A percentile compares a stretch with the other conserved stretches of the same genome.
phyloP scores from a whole-genome alignment of 2,797 vertebrate species.

The Heterohyrax brucei region DNA sequence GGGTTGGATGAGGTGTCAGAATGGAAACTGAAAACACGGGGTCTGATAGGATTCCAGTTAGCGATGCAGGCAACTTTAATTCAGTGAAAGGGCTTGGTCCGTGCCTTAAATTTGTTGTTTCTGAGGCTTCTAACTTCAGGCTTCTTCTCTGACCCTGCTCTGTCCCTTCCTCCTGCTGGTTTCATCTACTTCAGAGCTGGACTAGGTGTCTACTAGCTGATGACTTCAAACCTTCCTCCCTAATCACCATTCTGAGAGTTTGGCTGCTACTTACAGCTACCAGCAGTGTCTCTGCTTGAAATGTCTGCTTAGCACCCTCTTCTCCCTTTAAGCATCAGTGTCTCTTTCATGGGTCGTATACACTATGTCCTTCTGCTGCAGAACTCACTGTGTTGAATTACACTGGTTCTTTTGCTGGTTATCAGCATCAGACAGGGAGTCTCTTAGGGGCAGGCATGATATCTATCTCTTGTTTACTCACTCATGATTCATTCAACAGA shows the following conservation, averaged over 20 bases:
- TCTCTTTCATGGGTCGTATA: no score
- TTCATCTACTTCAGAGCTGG: background rate
- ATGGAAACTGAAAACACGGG: background rate
- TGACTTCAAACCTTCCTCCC: background rate
- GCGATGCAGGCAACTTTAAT: background rate
- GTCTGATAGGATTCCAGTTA: background rate
- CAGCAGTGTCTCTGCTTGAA: background rate
- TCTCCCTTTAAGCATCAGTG: accelerated
- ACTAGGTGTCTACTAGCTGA: background rate
- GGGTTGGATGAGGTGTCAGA: background rate
- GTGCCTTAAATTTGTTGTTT: background rate
- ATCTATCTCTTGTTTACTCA: background rate
- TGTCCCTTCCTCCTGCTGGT: background rate
- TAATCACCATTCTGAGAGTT: background rate
- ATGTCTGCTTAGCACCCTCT: background rate
- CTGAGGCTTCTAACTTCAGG: background rate
- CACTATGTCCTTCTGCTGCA: accelerated
- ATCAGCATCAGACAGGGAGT: background rate
- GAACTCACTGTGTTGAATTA: background rate
- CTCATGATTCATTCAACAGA: background rate
- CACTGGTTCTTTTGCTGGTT: background rate
- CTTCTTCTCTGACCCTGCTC: background rate
- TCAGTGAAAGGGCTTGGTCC: background rate
- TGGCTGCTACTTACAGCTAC: background rate
- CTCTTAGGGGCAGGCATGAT: background rate